Base-by-base conservation (phyloP, 1,140 invertebrate genomes). In the Drosophila sp. region DNA sequence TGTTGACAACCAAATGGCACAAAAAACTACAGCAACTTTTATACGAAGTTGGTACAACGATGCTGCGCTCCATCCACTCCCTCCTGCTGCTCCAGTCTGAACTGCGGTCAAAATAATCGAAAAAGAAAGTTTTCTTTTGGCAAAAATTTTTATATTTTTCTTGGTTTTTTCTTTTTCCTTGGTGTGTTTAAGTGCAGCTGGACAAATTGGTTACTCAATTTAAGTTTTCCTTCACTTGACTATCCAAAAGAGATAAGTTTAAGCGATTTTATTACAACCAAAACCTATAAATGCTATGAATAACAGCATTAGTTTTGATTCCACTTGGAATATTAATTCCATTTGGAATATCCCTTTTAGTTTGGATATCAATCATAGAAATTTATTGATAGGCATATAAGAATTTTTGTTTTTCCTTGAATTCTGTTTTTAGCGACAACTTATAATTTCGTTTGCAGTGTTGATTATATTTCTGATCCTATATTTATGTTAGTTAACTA, bases 1-100 rank as follows among this genome's bases (percentile, higher is more conserved):
- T 89, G 84, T 90, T 84, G 84, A 87, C 83, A 87, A 79, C 83
- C 76, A 79, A 89, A 70, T 89, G 83, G 44, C 84, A 84, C 66
- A 80, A 70, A 70, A 72, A 76, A 67, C 64, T 60, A 38, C 44
- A 47, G 6, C 69, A 76, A 85, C 73, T 85, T 50, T 85, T 75
- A 64, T 66, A 63, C 47, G 65, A 85, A 86, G 82, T 85, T 80
- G 23, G 44, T 2, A 41, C 40, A 41, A 41, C 11, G 40, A 17
- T 41, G 1, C 40, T 17, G 2, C 23, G 2, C 23, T 1, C 10
- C 44, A 10, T 7, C 25, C 27, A 2, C 44, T 10, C 8, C 5
- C 44, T 47, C 44, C 23, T 23, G 1, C 23, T 50, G 7, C 1
- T 27, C 8, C 23, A 50, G 44, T 50, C 44, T 50, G 44, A 25